Conservation (phyloP, 2,888 invertebrate genomes). For the Monoplex corrugatus region DNA sequence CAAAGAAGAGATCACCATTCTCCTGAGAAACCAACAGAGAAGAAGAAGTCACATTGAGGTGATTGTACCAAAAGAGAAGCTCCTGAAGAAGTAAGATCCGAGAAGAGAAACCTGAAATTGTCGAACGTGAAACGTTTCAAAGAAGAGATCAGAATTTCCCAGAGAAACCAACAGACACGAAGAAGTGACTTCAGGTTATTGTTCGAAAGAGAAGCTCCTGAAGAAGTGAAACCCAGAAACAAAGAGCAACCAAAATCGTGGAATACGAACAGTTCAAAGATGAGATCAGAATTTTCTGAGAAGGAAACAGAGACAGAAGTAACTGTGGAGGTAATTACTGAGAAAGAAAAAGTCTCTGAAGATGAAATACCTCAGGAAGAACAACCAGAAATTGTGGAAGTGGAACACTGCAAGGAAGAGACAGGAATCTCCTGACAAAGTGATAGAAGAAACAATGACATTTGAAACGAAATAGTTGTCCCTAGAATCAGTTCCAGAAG, state of each 20-base stretch:
- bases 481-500: background rate
- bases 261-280: constrained; percentile 44
- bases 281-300: constrained; percentile 43
- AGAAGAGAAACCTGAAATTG: constrained; percentile 49
- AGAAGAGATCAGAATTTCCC: constrained; percentile 48
- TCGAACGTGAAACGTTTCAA: constrained; percentile 45
- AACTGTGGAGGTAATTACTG: background rate
- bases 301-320: background rate
- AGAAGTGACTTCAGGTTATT: background rate
- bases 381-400: constrained; percentile 1
- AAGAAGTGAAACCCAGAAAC: background rate
- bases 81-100: background rate
- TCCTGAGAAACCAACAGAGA: constrained; percentile 34
- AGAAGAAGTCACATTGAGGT: constrained; percentile 30
- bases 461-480: background rate
- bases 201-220: background rate
- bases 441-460: background rate
- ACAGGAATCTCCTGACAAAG: constrained; percentile 41
- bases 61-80: background rate
- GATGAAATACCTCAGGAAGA: constrained; percentile 20
- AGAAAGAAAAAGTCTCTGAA: background rate
- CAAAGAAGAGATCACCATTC: constrained; percentile 44
- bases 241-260: background rate
- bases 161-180: constrained; percentile 34
- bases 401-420: constrained; percentile 48